A percentile compares a stretch with the other conserved stretches of the same genome.
Conservation (phyloP, 2,113 vertebrate genomes). For the Cichladusa arquata region DNA sequence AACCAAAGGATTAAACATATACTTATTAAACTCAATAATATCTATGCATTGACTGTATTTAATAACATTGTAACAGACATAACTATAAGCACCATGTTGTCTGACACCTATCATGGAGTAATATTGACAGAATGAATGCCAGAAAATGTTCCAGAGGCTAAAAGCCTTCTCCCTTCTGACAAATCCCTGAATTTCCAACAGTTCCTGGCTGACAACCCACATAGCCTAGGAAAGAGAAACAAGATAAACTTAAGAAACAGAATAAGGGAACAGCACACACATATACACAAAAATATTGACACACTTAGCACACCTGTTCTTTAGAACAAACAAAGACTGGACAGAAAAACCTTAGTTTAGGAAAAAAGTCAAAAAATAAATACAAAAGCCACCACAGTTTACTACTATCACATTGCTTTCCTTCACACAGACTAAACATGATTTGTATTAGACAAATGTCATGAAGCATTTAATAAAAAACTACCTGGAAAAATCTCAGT, state of each 20-base stretch:
- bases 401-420: background rate
- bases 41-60: rapidly evolving
- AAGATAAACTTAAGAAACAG: background rate
- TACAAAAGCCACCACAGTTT: background rate
- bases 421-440: background rate
- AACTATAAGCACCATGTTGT: background rate
- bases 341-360: background rate
- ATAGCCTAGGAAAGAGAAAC: background rate
- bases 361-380: background rate
- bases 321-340: background rate
- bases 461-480: background rate
- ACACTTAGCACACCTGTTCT: background rate
- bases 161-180: background rate
- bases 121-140: background rate
- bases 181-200: background rate
- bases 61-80: background rate
- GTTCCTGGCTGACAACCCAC: background rate
- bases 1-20: background rate
- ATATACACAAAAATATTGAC: background rate
- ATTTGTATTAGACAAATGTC: background rate
- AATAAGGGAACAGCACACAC: background rate
- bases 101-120: background rate
- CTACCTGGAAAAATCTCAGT: background rate
- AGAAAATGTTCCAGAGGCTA: background rate
- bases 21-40: background rate